Evolutionary conservation across 2,113 vertebrate species (phyloP), one percentile per base, ranked within the genome.

Genomic region (Riparia riparia): DNA sequence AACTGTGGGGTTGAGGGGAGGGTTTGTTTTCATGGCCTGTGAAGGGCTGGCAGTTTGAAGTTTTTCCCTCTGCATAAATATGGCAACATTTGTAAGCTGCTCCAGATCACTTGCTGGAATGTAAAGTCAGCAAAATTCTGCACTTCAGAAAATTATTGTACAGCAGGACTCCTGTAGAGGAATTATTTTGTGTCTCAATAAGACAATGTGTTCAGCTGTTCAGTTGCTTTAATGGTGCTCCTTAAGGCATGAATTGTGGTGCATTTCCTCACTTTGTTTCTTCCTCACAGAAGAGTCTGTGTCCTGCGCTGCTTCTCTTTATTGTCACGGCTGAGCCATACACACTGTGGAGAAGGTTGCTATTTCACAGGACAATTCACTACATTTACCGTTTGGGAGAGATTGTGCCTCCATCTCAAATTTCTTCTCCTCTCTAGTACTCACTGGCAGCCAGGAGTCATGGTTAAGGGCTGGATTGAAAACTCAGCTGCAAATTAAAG

Each of bases 81-180:
- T 61, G 85, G 84, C 85, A 97, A 93, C 73, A 47, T 86, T 88
- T 89, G 66, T 94, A 95, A 95, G 64, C 79, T 93, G 68, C 90
- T 96, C 90, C 95, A 95, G 96, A 93, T 91, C 81, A 17, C 73
- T 93, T 54, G 47, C 39, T 68, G 90, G 91, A 95, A 93, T 95
- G 89, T 80, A 42, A 96, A 96, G 92, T 96, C 95, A 96, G 95
- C 95, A 97, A n/a, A 94, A 93, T 83, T 73, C 63, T 77, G 58
- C 28, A 14, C 80, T 93, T 89, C 17, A 83, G 90, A 90, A 94
- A 96, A 68, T 71, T 58, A 82, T 28, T 69, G 81, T 88, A 39
- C 44, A 63, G 63, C 54, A 71, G 64, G 68, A 91, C 94, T 82
- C 69, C 92, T 80, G 76, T 42, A 70, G 96, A 90, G 81, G 76